Base-by-base conservation (phyloP, 2,888 invertebrate species). In the Tachina fera region DNA sequence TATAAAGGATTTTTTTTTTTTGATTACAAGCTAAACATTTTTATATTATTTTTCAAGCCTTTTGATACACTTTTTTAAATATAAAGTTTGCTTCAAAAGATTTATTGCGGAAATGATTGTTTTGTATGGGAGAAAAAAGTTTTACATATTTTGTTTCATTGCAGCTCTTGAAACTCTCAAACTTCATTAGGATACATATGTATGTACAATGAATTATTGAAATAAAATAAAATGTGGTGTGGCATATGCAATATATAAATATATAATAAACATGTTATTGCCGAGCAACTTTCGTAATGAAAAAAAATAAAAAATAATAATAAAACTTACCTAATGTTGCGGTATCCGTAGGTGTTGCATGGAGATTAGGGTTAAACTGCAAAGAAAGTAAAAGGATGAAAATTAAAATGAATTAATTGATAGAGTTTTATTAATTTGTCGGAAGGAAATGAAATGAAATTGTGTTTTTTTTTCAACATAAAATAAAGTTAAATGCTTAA, bases 91-190 rank as follows among this genome's bases (percentile, higher is more conserved):
- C 45, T 60, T 74, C 53, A 47, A 61, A 74, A 77, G 65, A 79
- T 65, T 87, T 77, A 83, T 87, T 85, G 86, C 84, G 87, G 87
- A 87, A 88, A 77, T 84, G 78, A 80, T 81, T 81, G 70, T 53
- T 60, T 61, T 68, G 65, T 68, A 47, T 16, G 16, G 31, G 63
- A 19, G n/a, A n/a, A n/a, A n/a, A 53, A 11, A 72, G 75, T 72
- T 71, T 56, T 41, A 31, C 4, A 2, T 31, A 31, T 31, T 31
- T 3, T 31, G n/a, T 31, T 31, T 1, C 5, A 10, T 60, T 49
- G 16, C 16, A 71, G 41, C 31, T 58, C 56, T 74, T 74, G 45
- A 41, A 53, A 58, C 39, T 5, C n/a, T 5, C n/a, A 31, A 41
- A 14, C 39, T 63, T 77, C 47, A 79, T 81, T 79, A 74, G 78